These are phyloP conservation scores for Leucophora obtusa DNA, from an alignment of 2,888 invertebrate species.

Conservation along the genomic window DNA sequence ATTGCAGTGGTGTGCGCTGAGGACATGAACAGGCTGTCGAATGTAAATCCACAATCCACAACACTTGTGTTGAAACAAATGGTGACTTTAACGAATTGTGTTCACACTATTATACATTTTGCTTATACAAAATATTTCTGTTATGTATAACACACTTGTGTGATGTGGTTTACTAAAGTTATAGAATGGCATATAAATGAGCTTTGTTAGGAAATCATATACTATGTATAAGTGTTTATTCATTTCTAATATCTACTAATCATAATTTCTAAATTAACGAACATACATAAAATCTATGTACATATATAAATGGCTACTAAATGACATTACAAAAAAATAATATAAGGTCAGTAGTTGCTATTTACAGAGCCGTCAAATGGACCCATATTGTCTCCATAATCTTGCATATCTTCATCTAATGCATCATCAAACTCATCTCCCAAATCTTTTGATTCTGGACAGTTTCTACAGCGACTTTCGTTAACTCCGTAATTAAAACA, in stretches of 20 bases:
- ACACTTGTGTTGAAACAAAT: too few relatives aligned
- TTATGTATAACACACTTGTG: too few relatives aligned
- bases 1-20: too few relatives aligned
- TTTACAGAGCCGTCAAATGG: constrained; percentile 77
- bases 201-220: too few relatives aligned
- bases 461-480: constrained; percentile 86
- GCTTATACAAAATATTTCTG: too few relatives aligned
- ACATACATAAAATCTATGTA: constrained; percentile 53
- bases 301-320: constrained; percentile 48
- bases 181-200: too few relatives aligned
- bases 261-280: constrained; percentile 68
- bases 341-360: constrained; percentile 70
- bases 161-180: too few relatives aligned
- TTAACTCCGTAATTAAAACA: constrained; percentile 94
- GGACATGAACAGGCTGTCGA: too few relatives aligned
- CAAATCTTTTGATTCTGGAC: constrained; percentile 83
- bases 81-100: too few relatives aligned
- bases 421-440: constrained; percentile 77
- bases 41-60: too few relatives aligned
- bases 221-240: constrained; percentile 30
- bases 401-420: constrained; percentile 77
- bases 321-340: constrained; percentile 28
- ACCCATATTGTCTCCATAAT: constrained; percentile 83
- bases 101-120: too few relatives aligned
- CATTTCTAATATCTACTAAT: constrained; percentile 64